Evolutionary conservation across 2,113 vertebrate genomes (phyloP), one percentile per base, ranked within the genome.

Genomic region (Machaerirhynchus nigripectus): DNA sequence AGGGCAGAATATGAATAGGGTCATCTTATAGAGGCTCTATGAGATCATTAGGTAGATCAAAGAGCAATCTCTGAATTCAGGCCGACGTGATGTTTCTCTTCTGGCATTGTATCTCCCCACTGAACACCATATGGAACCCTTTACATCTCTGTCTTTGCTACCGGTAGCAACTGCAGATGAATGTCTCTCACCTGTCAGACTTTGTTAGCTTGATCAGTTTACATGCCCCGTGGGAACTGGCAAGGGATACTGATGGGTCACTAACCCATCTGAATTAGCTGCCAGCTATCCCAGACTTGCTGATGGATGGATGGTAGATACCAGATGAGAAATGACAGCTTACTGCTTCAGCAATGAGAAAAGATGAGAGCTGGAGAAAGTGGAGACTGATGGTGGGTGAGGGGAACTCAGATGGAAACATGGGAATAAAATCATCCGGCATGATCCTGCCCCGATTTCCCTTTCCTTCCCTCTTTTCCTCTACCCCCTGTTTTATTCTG

Each of bases 131-230:
- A 95, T 65, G 89, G 81, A 91, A 80, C 21, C 57, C 21, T 91
- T 94, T 91, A 80, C n/a, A 50, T 42, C 69, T 78, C 86, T 40
- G 16, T 61, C 73, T 89, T 87, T 68, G 70, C 93, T 84, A 33
- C 74, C 0, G 0, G 70, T 80, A 87, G 84, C 60, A 79, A 11
- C 33, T 68, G 39, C 15, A 35, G 59, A 24, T 80, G 61, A 84
- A 69, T 55, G 77, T 74, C 80, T 95, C 75, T 93, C 88, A 93
- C 89, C 85, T 79, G 89, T 91, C 95, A 94, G 77, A 46, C 79
- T 84, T 87, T 40, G 69, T 94, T 92, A 97, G 53, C 77, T 81
- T 55, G 56, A 70, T 91, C 84, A 56, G 35, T 71, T 89, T 78
- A 81, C 52, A 44, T 64, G 56, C 46, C 77, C 87, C 0, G 0